phyloP scores from a whole-genome alignment of 2,113 vertebrate genomes.

The Cheirogaleus medius region DNA sequence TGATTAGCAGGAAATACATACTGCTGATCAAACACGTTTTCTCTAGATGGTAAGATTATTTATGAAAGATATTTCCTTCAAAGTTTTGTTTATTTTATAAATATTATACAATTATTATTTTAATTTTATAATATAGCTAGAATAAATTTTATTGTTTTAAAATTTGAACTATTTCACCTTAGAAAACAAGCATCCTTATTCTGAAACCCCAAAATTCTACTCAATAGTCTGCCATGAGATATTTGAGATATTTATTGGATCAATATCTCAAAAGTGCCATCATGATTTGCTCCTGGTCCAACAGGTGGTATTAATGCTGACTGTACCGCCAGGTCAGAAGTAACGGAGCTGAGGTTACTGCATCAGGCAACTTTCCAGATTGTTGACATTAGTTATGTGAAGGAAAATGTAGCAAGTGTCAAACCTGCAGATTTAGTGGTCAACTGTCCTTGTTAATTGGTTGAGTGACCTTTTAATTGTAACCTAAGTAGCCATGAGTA shows the following conservation, averaged over 20 bases:
- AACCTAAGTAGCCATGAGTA: constrained; percentile 46
- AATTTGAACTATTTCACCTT: neutral
- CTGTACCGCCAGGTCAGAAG: neutral
- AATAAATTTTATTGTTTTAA: neutral
- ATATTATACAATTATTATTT: neutral
- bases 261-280: neutral
- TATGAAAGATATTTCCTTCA: neutral
- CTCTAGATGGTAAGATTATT: neutral
- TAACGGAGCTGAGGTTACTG: neutral
- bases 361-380: neutral
- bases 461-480: constrained; percentile 60
- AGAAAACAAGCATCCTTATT: neutral
- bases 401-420: constrained; percentile 16
- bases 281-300: neutral
- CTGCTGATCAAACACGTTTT: neutral
- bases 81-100: constrained; percentile 19
- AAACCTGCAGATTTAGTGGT: constrained; percentile 31
- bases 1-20: neutral
- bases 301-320: neutral
- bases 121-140: neutral
- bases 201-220: neutral
- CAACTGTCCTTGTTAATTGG: constrained; percentile 27
- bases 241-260: neutral
- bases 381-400: neutral
- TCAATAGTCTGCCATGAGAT: neutral